Conservation (phyloP, 2,113 vertebrate species). For the Petroica traversi region DNA sequence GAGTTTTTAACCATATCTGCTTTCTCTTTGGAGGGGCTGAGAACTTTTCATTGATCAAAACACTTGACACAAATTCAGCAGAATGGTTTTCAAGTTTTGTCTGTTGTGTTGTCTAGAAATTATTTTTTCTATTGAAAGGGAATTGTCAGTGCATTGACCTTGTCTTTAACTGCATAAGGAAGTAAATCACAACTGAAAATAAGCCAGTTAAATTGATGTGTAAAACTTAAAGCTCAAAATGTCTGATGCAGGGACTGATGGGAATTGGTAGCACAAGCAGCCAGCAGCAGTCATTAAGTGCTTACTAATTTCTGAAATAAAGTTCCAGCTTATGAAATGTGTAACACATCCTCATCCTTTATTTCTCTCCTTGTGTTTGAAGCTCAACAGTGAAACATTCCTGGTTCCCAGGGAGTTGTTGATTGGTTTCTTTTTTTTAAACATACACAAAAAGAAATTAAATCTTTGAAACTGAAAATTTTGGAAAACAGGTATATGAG, state of each 20-base stretch:
- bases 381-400: neutral
- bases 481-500: neutral
- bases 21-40: neutral
- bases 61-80: neutral
- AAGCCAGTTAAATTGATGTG: neutral
- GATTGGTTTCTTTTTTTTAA: neutral
- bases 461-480: neutral
- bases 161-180: neutral
- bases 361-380: neutral
- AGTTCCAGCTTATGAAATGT: neutral
- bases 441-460: neutral
- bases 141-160: neutral
- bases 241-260: neutral
- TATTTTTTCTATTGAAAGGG: neutral
- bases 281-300: neutral
- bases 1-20: neutral
- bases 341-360: neutral
- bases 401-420: neutral
- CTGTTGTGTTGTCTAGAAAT: neutral
- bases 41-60: neutral
- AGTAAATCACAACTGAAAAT: neutral
- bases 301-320: neutral
- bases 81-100: neutral
- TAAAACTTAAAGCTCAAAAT: neutral
- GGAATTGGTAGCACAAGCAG: neutral